Percentiles rank a stretch among this genome's conserved stretches.
Conservation (phyloP, 2,888 invertebrate genomes). For the Calliphora vomitoria region DNA sequence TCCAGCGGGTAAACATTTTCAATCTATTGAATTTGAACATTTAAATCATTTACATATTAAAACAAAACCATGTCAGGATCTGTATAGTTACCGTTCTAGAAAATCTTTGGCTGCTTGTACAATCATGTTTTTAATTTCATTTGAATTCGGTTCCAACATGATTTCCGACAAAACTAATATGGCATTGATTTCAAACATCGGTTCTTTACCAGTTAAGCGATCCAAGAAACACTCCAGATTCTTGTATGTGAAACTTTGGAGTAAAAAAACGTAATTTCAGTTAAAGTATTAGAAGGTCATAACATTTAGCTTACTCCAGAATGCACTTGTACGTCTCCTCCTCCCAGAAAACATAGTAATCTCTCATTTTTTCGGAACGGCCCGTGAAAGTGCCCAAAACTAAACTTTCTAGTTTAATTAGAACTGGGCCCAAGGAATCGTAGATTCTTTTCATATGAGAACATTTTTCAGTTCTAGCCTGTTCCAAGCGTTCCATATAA, state of each 20-base stretch:
- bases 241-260: conserved; percentile 86
- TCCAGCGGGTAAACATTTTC: conserved; percentile 93
- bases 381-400: conserved; percentile 93
- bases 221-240: conserved; percentile 90
- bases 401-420: conserved; percentile 94
- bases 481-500: conserved; percentile 90
- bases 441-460: conserved; percentile 90
- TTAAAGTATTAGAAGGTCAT: background rate
- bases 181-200: conserved; percentile 92
- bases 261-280: background rate
- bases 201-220: conserved; percentile 86
- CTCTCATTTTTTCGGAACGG: conserved; percentile 88
- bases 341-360: conserved; percentile 94
- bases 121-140: conserved; percentile 92
- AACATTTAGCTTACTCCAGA: conserved; percentile 84
- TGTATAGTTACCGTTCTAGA: conserved; percentile 87
- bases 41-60: background rate
- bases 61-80: too few species aligned
- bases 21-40: conserved; percentile 85
- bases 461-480: conserved; percentile 88
- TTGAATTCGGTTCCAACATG: conserved; percentile 89
- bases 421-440: conserved; percentile 91
- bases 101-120: conserved; percentile 91
- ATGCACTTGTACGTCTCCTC: conserved; percentile 90
- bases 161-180: conserved; percentile 91